Base-by-base conservation (phyloP, 1,140 invertebrate species). In the Augochlora pura region DNA sequence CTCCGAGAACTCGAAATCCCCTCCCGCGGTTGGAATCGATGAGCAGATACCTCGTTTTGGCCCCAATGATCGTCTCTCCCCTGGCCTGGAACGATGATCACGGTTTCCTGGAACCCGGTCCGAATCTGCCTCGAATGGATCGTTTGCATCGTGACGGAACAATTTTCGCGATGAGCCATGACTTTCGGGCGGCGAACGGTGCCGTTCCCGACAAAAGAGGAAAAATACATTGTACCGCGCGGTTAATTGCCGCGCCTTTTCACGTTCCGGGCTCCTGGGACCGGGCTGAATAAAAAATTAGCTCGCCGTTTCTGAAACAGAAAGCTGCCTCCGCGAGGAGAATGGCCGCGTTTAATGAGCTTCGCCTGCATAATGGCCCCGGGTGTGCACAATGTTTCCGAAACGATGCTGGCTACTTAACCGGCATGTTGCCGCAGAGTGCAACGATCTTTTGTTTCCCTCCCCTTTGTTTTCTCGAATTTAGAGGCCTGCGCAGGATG, bases 191-290 rank as follows among this genome's bases (percentile, higher is more conserved):
- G 49, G 12, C 49, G 12, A 16, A 38, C 74, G 46, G 16, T 25
- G 14, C 7, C 3, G 27, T 38, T 49, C 42, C 0, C 18, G 42
- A 80, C 72, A 69, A 80, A 80, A 54, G 64, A 21, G 21, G 57
- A 42, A 68, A 64, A 76, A 63, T 38, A n/a, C 72, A 80, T 76
- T 69, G 63, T 76, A 16, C 39, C 21, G 21, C 49, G 25, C 32
- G 23, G 78, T 54, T 80, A 75, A 80, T 80, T 80, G 54, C 72
- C 60, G 49, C 46, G 23, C 27, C 65, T 69, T 57, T 69, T 69
- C 27, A 75, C 65, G 52, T 63, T 62, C 27, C 54, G 64, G 38
- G 32, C 32, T 32, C 32, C 32, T 32, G 32, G 32, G 32, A 32
- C 32, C 32, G 52, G 46, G 74, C 63, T 69, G 65, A 63, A 62